Evolutionary conservation across 2,888 invertebrate species (phyloP).

Genomic region (Heliconius ethilla): DNA sequence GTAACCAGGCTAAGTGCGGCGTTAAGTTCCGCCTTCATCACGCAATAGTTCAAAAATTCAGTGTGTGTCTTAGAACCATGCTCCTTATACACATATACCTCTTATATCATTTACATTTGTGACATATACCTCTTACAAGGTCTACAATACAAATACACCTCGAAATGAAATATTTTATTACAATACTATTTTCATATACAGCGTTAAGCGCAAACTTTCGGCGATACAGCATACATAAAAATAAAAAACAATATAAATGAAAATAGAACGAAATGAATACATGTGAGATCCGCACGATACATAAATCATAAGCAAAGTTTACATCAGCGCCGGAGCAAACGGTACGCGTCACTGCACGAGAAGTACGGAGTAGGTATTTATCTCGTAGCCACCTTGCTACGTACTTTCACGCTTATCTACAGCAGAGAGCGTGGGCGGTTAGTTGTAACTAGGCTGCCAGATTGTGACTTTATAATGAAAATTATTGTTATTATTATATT

Average conservation of each 20-base stretch:
- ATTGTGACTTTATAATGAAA: not conserved
- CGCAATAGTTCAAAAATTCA: no score
- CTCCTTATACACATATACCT: no score
- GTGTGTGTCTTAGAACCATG: no score
- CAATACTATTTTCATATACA: not conserved
- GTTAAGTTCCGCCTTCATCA: no score
- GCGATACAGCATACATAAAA: not conserved
- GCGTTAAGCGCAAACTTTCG: not conserved
- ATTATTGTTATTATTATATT: not conserved
- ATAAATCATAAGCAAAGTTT: slow-evolving; percentile 28
- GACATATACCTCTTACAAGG: no score
- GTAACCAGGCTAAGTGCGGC: no score
- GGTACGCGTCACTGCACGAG: slow-evolving; percentile 12
- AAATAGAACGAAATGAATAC: slow-evolving; percentile 25
- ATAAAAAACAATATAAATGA: slow-evolving; percentile 25
- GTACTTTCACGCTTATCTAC: not conserved
- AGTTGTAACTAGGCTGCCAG: not conserved
- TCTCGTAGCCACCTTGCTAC: slow-evolving; percentile 9
- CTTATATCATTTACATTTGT: no score
- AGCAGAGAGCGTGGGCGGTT: not conserved
- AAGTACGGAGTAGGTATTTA: not conserved
- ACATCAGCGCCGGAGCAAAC: slow-evolving; percentile 20
- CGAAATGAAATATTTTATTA: not conserved
- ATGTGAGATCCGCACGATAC: slow-evolving; percentile 15
- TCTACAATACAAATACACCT: not conserved